Conservation (phyloP, 2,113 vertebrate genomes). For the Crotalus horridus region DNA sequence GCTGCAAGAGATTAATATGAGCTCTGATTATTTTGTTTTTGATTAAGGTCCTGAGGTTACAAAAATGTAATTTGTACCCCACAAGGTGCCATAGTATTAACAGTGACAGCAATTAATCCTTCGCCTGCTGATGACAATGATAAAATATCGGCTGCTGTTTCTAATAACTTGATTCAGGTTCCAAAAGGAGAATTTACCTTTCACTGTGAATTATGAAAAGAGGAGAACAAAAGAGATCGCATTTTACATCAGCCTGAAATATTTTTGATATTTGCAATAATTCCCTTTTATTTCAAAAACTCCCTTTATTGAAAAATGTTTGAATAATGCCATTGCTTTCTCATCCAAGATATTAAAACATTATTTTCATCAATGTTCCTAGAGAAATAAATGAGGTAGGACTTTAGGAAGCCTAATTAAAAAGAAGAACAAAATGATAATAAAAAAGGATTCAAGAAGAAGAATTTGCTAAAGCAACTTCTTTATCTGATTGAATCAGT, state of each 20-base stretch:
- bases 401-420: background rate
- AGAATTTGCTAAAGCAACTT: background rate
- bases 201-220: conserved; percentile 20
- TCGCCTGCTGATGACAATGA: conserved; percentile 76
- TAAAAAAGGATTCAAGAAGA: background rate
- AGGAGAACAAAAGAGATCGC: background rate
- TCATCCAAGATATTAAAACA: background rate
- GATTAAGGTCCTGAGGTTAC: conserved; percentile 83
- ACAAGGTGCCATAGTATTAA: conserved; percentile 67
- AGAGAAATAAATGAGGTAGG: background rate
- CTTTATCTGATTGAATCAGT: conserved; percentile 1
- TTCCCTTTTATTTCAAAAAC: conserved; percentile 1
- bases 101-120: conserved; percentile 81
- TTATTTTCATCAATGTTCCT: background rate
- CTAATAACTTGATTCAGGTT: conserved; percentile 76
- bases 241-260: conserved; percentile 53
- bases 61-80: conserved; percentile 82
- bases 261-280: conserved; percentile 27
- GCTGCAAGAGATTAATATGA: conserved; percentile 65
- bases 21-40: conserved; percentile 74
- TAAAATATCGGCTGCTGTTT: conserved; percentile 70
- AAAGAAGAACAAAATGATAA: background rate
- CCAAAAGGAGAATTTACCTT: conserved; percentile 71
- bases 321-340: background rate
- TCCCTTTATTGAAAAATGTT: conserved; percentile 18